phyloP scores from a whole-genome alignment of 2,888 invertebrate species.

The Bombyx huttoni region DNA sequence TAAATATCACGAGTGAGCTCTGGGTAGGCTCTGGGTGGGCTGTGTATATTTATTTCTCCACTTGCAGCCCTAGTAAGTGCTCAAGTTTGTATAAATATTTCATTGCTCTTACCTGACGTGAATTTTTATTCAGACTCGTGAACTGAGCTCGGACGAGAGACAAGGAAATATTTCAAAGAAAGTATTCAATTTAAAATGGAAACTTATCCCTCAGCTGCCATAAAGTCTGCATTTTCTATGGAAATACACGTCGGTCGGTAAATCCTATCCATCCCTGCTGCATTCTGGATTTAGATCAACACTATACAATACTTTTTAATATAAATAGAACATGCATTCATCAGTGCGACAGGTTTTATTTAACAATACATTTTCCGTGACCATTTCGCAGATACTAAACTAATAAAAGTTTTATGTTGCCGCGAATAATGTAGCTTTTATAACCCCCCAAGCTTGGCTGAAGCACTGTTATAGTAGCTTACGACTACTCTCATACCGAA shows the following conservation, averaged over 20 bases:
- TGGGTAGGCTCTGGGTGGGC: conserved; percentile 11
- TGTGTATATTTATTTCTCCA: conserved; percentile 33
- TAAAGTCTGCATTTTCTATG: conserved; percentile 71
- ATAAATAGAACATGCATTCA: conserved; percentile 36
- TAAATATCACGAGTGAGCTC: conserved; percentile 14
- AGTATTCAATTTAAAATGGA: conserved; percentile 70
- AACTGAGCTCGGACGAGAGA: conserved; percentile 48
- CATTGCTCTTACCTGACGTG: conserved; percentile 49
- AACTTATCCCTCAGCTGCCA: conserved; percentile 68
- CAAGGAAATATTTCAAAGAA: conserved; percentile 63
- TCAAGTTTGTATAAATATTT: conserved; percentile 59
- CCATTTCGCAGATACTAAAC: conserved; percentile 69
- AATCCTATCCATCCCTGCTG: conserved; percentile 59
- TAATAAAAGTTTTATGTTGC: conserved; percentile 68
- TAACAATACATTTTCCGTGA: conserved; percentile 65
- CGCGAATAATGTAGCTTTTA: conserved; percentile 69
- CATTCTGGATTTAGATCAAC: conserved; percentile 61
- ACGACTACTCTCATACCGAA: conserved; percentile 64
- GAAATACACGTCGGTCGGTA: conserved; percentile 58
- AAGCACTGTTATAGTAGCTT: conserved; percentile 64
- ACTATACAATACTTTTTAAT: conserved; percentile 33
- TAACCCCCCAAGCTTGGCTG: conserved; percentile 54
- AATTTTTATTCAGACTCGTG: conserved; percentile 59
- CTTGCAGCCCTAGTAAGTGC: conserved; percentile 32
- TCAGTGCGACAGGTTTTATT: conserved; percentile 56